Percentiles rank a stretch among this genome's conserved stretches.
Conservation (phyloP, 2,113 vertebrate species). For the Hippolais icterina region DNA sequence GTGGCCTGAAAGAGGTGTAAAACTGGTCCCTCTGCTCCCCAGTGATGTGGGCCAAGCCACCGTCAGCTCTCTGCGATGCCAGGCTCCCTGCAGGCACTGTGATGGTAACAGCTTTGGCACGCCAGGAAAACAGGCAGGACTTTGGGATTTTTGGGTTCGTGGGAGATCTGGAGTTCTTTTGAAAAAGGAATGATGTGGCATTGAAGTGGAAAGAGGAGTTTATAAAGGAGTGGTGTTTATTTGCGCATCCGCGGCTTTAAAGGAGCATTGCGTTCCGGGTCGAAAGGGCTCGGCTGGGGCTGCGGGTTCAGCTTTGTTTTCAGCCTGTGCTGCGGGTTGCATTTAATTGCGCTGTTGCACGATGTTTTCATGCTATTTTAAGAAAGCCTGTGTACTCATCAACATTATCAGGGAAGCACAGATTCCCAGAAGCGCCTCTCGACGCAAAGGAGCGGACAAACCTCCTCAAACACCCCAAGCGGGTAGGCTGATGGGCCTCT, state of each 20-base stretch:
- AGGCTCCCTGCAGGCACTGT: accelerated
- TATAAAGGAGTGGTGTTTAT: not conserved
- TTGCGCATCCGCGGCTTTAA: not conserved
- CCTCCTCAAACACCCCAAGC: not conserved
- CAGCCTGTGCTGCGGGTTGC: not conserved
- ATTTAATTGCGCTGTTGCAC: not conserved
- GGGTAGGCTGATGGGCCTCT: accelerated
- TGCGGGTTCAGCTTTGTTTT: not conserved
- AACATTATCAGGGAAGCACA: not conserved
- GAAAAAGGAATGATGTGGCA: not conserved
- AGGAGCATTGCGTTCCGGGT: not conserved
- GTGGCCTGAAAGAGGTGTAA: not conserved
- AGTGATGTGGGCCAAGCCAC: not conserved
- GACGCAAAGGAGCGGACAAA: accelerated
- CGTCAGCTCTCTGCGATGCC: not conserved
- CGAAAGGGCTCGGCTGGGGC: not conserved
- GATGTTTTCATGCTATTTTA: slow-evolving; percentile 10
- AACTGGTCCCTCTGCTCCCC: not conserved
- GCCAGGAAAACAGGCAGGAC: not conserved
- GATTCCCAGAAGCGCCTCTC: not conserved
- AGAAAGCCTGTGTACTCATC: not conserved
- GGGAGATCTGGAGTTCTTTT: not conserved
- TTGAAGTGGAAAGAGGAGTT: not conserved
- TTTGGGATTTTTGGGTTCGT: not conserved
- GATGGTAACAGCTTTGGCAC: accelerated